Conservation (phyloP, 2,797 vertebrate species). For the Coluber constrictor region DNA sequence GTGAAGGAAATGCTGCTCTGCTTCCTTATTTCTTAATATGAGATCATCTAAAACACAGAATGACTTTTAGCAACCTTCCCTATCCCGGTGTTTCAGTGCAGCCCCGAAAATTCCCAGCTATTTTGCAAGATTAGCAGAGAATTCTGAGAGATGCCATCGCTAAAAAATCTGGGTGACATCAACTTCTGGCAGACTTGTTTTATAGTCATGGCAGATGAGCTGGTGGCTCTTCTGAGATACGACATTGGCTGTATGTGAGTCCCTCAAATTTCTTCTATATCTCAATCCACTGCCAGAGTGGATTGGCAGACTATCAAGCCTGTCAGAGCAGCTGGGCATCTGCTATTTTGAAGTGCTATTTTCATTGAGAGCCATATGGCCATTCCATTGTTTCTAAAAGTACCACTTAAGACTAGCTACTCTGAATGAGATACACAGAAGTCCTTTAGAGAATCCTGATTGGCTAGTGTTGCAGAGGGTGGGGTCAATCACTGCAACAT, state of each 20-base stretch:
- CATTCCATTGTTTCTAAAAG: not conserved
- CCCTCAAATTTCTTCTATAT: not conserved
- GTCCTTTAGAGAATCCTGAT: not conserved
- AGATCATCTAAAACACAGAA: not conserved
- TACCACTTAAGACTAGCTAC: not conserved
- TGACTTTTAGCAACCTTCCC: not conserved
- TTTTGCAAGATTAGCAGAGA: not conserved
- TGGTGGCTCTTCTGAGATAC: not conserved
- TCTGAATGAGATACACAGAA: not conserved
- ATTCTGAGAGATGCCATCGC: not conserved
- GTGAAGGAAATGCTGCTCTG: not conserved
- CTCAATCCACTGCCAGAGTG: not conserved
- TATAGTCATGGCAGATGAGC: not conserved
- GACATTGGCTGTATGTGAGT: not conserved
- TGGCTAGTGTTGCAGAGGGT: not conserved
- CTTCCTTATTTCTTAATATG: not conserved
- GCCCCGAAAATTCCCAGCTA: not conserved
- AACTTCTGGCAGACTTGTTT: not conserved
- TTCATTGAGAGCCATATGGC: not conserved
- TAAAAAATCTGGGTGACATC: not conserved
- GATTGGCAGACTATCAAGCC: not conserved
- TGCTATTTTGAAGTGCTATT: not conserved
- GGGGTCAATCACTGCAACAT: not conserved
- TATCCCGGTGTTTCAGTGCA: not conserved
- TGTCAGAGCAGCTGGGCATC: not conserved